Evolutionary conservation across 30 jellyfish, hydroid and myxozoan species (phyloP).

Genomic region (Mastigias papua): DNA sequence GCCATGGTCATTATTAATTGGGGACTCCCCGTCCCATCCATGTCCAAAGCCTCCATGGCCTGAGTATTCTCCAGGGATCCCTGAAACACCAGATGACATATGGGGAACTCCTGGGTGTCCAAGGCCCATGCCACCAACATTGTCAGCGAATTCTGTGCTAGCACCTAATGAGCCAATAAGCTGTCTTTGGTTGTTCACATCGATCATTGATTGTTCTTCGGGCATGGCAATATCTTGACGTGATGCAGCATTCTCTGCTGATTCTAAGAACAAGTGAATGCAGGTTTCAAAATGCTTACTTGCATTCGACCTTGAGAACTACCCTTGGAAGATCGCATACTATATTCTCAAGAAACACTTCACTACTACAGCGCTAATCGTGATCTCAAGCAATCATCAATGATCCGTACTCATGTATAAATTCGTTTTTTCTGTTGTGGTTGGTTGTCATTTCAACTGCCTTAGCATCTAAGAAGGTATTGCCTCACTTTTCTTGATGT

Average conservation of each 20-base stretch:
- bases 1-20: slow-evolving; percentile 85
- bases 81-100: slow-evolving; percentile 96
- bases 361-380: neutral
- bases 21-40: slow-evolving; percentile 97
- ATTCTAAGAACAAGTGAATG: slow-evolving; percentile 29
- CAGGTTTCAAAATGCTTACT: neutral
- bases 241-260: slow-evolving; percentile 59
- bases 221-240: slow-evolving; percentile 99
- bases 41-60: slow-evolving; percentile 96
- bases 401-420: no score
- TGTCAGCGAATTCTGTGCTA: slow-evolving; percentile 93
- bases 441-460: no score
- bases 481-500: no score
- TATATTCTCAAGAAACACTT: neutral
- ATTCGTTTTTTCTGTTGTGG: no score
- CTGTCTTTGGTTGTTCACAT: slow-evolving; percentile 91
- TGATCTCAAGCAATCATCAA: neutral
- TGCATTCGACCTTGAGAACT: neutral
- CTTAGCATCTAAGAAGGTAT: no score
- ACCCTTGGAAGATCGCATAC: no score
- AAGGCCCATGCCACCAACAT: slow-evolving; percentile 99
- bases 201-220: slow-evolving; percentile 95
- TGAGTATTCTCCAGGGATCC: slow-evolving; percentile 98
- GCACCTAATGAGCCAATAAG: slow-evolving; percentile 98
- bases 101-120: slow-evolving; percentile 99